Evolutionary conservation across 2,113 vertebrate genomes (phyloP).

Genomic region (Oceanites oceanicus): DNA sequence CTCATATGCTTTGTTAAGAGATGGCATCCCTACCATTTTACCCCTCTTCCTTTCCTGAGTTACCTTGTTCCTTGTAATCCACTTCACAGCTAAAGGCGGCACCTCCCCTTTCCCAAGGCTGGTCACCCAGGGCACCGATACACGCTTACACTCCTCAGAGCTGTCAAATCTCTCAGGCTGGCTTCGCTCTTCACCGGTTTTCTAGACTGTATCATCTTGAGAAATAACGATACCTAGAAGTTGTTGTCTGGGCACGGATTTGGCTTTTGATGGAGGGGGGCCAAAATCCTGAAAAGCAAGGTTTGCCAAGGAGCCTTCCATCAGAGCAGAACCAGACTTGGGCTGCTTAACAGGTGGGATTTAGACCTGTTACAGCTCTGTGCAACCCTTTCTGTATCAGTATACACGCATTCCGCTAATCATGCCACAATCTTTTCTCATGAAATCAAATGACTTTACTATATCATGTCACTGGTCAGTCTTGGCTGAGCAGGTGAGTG

Average conservation of each 20-base stretch:
- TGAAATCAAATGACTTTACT: background rate
- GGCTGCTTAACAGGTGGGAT: background rate
- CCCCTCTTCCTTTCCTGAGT: background rate
- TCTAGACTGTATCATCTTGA: background rate
- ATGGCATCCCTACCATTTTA: background rate
- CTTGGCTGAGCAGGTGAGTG: background rate
- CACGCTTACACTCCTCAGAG: background rate
- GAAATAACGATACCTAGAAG: background rate
- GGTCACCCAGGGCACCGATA: background rate
- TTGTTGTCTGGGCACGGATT: too few relatives aligned
- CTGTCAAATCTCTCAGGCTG: background rate
- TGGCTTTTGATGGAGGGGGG: background rate
- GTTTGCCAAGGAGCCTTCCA: background rate
- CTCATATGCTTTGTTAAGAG: background rate
- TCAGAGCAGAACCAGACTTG: background rate
- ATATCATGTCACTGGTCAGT: accelerated
- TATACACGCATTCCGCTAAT: background rate
- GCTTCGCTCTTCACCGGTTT: background rate
- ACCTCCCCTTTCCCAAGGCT: background rate
- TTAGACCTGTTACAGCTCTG: background rate
- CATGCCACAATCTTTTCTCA: background rate
- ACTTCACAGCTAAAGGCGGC: background rate
- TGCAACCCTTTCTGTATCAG: background rate
- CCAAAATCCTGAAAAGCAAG: background rate
- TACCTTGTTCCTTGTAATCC: background rate